Evolutionary conservation across 2,888 invertebrate species (phyloP).

Genomic region (Monoplex corrugatus): DNA sequence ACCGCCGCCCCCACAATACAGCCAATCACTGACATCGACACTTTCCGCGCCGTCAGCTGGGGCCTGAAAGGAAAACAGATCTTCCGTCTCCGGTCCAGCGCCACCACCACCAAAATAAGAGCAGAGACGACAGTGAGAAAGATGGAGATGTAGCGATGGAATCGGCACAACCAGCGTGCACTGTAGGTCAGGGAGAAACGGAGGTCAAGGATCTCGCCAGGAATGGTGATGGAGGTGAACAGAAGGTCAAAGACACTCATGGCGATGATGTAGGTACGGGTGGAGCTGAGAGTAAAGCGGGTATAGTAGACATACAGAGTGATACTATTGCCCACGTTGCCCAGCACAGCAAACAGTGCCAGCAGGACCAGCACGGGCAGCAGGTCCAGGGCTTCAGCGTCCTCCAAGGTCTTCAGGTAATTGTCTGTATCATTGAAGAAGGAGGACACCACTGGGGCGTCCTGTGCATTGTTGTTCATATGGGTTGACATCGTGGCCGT

Average conservation of each 20-base stretch:
- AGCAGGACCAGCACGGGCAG: slow-evolving; percentile 69
- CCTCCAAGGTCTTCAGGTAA: slow-evolving; percentile 61
- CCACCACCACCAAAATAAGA: slow-evolving; percentile 68
- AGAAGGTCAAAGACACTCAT: slow-evolving; percentile 69
- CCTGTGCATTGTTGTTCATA: too few relatives aligned
- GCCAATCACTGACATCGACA: slow-evolving; percentile 61
- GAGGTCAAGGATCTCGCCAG: slow-evolving; percentile 68
- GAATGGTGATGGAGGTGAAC: slow-evolving; percentile 67
- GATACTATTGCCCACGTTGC: slow-evolving; percentile 67
- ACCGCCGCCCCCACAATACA: slow-evolving; percentile 62
- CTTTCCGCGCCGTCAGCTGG: slow-evolving; percentile 60
- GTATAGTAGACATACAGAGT: slow-evolving; percentile 67
- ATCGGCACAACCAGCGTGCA: slow-evolving; percentile 64
- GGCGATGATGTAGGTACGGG: slow-evolving; percentile 67
- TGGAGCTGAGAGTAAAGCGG: slow-evolving; percentile 67
- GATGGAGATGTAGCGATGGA: slow-evolving; percentile 63
- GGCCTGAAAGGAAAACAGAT: slow-evolving; percentile 67
- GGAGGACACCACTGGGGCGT: background rate
- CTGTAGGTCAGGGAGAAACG: slow-evolving; percentile 68
- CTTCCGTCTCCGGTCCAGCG: slow-evolving; percentile 68
- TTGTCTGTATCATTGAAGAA: background rate
- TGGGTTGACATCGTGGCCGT: background rate
- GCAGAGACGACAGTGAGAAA: slow-evolving; percentile 68
- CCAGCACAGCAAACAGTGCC: slow-evolving; percentile 66
- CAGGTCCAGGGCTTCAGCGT: slow-evolving; percentile 61